These are phyloP conservation scores for Gnathonemus longibarbis DNA, from an alignment of 2,113 vertebrate species.

Conservation along the genomic window DNA sequence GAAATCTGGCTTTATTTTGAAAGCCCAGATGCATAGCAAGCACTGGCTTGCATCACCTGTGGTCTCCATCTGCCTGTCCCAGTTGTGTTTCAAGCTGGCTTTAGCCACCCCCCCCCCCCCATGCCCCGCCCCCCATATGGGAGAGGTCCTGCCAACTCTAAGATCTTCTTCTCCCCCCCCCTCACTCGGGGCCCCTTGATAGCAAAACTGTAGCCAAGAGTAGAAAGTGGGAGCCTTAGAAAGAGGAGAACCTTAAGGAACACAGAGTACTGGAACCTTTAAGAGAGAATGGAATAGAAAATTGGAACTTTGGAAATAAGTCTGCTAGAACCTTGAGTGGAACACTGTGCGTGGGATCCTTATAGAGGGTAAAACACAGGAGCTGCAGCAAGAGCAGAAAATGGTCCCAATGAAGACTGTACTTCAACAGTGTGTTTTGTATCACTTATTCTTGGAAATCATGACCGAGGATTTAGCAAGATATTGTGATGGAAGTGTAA, in stretches of 20 bases:
- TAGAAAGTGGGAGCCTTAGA: neutral
- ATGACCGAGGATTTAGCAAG: neutral
- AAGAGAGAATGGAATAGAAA: neutral
- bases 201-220: neutral
- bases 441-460: neutral
- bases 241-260: neutral
- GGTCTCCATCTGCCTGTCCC: neutral
- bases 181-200: too few species aligned
- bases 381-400: neutral
- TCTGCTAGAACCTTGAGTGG: too few species aligned
- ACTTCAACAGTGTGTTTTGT: neutral
- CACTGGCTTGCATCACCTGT: neutral
- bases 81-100: neutral
- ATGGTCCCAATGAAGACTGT: neutral
- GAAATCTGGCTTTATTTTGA: neutral
- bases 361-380: too few species aligned
- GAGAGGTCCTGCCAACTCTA: neutral
- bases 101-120: neutral
- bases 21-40: neutral
- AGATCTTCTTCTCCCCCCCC: neutral
- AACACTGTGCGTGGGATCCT: too few species aligned
- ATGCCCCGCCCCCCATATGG: neutral
- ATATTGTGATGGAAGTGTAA: neutral
- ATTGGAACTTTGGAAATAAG: too few species aligned
- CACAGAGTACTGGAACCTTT: neutral